These are phyloP conservation scores for Actias luna DNA, from an alignment of 2,888 invertebrate species.

Conservation along the genomic window DNA sequence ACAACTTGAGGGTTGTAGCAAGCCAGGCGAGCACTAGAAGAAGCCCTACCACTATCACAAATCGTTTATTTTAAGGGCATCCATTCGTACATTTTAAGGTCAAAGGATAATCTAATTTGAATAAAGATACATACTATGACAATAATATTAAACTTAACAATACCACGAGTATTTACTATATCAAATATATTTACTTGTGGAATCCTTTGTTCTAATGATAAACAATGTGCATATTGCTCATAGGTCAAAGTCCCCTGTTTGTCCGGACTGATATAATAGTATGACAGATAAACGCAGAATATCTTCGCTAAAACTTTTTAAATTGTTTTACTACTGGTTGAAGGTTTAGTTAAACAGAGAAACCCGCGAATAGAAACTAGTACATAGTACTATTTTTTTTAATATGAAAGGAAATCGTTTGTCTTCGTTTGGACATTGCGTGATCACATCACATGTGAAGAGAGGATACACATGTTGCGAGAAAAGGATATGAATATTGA, in stretches of 20 bases:
- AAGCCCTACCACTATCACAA: too few relatives aligned
- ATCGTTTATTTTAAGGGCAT: too few relatives aligned
- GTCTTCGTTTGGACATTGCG: too few relatives aligned
- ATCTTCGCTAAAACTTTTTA: not conserved
- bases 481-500: too few relatives aligned
- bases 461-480: too few relatives aligned
- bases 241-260: slow-evolving; percentile 17
- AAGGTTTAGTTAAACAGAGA: not conserved
- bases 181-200: not conserved
- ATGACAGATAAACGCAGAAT: not conserved
- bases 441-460: too few relatives aligned
- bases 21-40: too few relatives aligned
- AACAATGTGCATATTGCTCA: slow-evolving; percentile 17
- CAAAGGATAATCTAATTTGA: not conserved
- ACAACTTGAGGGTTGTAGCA: too few relatives aligned
- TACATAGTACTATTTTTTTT: too few relatives aligned
- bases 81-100: too few relatives aligned
- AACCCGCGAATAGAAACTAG: not conserved
- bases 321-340: not conserved
- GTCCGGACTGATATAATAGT: not conserved
- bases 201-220: slow-evolving; percentile 14
- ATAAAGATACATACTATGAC: not conserved
- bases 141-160: not conserved
- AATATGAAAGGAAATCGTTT: too few relatives aligned
- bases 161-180: not conserved